Percentiles rank a stretch among this genome's conserved stretches.
phyloP scores from a whole-genome alignment of 2,888 invertebrate species.

The Drosophila borealis region DNA sequence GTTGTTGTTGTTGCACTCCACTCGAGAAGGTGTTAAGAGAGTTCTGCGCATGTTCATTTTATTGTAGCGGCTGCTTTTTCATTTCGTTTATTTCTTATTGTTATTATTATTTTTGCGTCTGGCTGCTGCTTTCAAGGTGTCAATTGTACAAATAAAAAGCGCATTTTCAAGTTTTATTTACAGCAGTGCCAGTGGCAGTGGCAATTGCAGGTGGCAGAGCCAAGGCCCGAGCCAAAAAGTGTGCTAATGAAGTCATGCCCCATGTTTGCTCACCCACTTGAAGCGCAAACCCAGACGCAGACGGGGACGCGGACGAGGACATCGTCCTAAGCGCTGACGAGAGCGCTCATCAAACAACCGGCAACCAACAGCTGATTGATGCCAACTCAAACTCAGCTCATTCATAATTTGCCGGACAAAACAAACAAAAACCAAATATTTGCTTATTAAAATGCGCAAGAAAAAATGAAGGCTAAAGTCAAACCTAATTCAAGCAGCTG shows the following conservation, averaged over 20 bases:
- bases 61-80: constrained; percentile 52
- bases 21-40: constrained; percentile 76
- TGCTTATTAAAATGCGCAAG: constrained; percentile 69
- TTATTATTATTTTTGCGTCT: constrained; percentile 25
- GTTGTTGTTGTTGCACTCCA: constrained; percentile 59
- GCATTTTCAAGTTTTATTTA: constrained; percentile 50
- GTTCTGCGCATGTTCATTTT: constrained; percentile 68
- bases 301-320: not conserved
- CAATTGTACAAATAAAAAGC: constrained; percentile 72
- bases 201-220: constrained; percentile 47
- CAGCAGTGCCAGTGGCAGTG: constrained; percentile 16
- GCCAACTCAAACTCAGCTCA: constrained; percentile 49
- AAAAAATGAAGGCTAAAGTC: constrained; percentile 38
- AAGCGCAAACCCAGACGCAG: constrained; percentile 15
- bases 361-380: constrained; percentile 72
- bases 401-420: constrained; percentile 55
- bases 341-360: constrained; percentile 41
- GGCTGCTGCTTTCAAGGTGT: constrained; percentile 56
- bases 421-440: constrained; percentile 67
- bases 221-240: constrained; percentile 39
- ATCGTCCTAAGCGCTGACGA: constrained; percentile 5
- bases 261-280: constrained; percentile 65
- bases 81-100: constrained; percentile 41
- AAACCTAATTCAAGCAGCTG: constrained; percentile 73
- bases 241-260: constrained; percentile 75